Base-by-base conservation (phyloP, 2,888 invertebrate genomes). In the Ormyrus nitidulus region DNA sequence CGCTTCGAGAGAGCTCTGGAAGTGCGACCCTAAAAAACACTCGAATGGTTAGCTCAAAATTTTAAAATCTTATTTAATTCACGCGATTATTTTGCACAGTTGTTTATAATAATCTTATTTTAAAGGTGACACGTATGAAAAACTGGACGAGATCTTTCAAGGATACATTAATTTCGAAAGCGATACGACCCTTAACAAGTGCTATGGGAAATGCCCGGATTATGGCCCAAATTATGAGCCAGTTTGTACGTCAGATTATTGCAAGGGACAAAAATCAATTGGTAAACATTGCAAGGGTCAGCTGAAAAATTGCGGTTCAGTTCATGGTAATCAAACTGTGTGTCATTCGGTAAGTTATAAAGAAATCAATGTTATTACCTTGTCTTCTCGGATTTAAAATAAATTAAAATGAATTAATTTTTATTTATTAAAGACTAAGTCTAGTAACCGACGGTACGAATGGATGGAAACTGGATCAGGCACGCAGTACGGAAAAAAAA, bases 391-490 rank as follows among this genome's bases (percentile, higher is more conserved):
- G 34, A 34, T 3, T 11, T 13, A 48, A 53, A 19, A 34, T 34
- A 34, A 34, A 34, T 34, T 34, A 34, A 34, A 34, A 34, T 34
- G 0, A 34, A 48, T 58, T 10, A 13, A 1, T 19, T 19, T 48
- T n/a, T 34, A 34, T n/a, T 11, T 19, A 49, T 54, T 11, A 34
- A 3, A 56, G 44, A 5, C 54, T 68, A 81, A 79, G 91, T 91
- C 83, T 73, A 92, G 92, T 82, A 91, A 91, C 9, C 91, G 96
- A 8, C 92, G 97, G 34, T 97, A 97, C 90, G 95, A 96, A 80
- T 97, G 94, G 90, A 94, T 97, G 79, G 93, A 95, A 88, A 97
- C 96, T 86, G 96, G 96, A 88, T 95, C 94, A 88, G 96, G 96
- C 7, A 90, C 93, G 75, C 90, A 92, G 0, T 91, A 95, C 6